Percentiles rank a stretch among this genome's conserved stretches.
Conservation (phyloP, 2,888 invertebrate genomes). For the Drosophila anomalata region DNA sequence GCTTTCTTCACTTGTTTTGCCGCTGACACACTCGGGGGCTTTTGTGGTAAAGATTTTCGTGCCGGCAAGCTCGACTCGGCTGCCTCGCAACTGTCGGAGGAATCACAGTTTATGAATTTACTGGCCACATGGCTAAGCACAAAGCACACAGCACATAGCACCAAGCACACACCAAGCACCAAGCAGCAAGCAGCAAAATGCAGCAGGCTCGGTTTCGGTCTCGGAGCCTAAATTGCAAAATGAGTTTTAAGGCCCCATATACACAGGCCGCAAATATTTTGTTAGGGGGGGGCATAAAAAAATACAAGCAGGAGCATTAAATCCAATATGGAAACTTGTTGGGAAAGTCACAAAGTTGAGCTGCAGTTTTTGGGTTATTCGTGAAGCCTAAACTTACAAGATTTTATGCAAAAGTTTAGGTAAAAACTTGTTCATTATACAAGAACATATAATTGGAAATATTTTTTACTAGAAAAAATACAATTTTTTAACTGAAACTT, state of each 20-base stretch:
- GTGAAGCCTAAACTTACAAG: neutral
- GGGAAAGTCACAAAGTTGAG: slow-evolving; percentile 1
- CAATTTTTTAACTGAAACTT: no score
- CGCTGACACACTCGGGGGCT: slow-evolving; percentile 48
- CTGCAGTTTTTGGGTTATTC: neutral
- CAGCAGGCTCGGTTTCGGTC: slow-evolving; percentile 16
- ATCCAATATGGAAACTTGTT: slow-evolving; percentile 10
- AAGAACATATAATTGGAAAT: neutral
- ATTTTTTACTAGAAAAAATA: neutral
- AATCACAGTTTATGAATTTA: slow-evolving; percentile 69
- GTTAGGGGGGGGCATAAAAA: slow-evolving; percentile 16
- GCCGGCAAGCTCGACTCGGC: slow-evolving; percentile 33
- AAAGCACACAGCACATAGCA: slow-evolving; percentile 37
- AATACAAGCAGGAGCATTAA: slow-evolving; percentile 1
- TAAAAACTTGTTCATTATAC: neutral
- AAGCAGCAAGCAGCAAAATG: slow-evolving; percentile 11
- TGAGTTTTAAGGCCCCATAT: slow-evolving; percentile 40
- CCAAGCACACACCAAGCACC: slow-evolving; percentile 32
- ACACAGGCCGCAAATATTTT: slow-evolving; percentile 21
- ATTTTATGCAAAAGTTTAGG: neutral
- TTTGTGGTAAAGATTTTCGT: slow-evolving; percentile 56
- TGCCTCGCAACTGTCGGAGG: slow-evolving; percentile 35
- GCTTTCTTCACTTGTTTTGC: slow-evolving; percentile 13
- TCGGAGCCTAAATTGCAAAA: slow-evolving; percentile 37
- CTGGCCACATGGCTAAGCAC: slow-evolving; percentile 64